phyloP scores from a whole-genome alignment of 2,888 invertebrate genomes.

The Scaptomyza caliginosa region DNA sequence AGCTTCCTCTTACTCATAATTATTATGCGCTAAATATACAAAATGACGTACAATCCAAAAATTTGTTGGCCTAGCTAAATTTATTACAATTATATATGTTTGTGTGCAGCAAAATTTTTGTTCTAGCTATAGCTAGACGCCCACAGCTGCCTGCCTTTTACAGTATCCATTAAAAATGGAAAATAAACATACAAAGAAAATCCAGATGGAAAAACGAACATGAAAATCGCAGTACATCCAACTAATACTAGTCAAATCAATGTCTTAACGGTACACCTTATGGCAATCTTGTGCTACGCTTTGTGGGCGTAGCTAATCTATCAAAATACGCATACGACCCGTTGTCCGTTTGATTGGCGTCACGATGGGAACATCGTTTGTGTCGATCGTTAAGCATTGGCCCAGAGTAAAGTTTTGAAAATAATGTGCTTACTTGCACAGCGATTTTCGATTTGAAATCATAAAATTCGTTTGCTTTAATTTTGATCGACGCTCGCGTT shows the following conservation, averaged over 20 bases:
- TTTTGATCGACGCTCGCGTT: slow-evolving; percentile 47
- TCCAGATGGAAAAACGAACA: slow-evolving; percentile 43
- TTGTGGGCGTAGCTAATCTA: slow-evolving; percentile 62
- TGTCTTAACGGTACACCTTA: slow-evolving; percentile 33
- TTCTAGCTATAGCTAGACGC: slow-evolving; percentile 28
- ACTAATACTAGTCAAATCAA: slow-evolving; percentile 30
- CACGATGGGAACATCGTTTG: slow-evolving; percentile 31
- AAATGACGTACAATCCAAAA: slow-evolving; percentile 70
- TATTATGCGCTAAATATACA: slow-evolving; percentile 63
- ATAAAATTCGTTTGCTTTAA: slow-evolving; percentile 71
- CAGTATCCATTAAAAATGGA: slow-evolving; percentile 72
- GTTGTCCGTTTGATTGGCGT: slow-evolving; percentile 57
- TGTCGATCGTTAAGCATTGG: slow-evolving; percentile 22
- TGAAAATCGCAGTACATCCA: slow-evolving; percentile 13
- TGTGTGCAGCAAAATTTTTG: slow-evolving; percentile 22
- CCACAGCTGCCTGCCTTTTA: slow-evolving; percentile 62
- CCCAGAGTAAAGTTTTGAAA: slow-evolving; percentile 28
- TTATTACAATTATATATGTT: slow-evolving; percentile 69
- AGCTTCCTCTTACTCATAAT: slow-evolving; percentile 9
- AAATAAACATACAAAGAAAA: slow-evolving; percentile 56
- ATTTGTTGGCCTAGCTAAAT: slow-evolving; percentile 55
- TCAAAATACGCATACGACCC: slow-evolving; percentile 61
- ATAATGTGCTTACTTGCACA: slow-evolving; percentile 12
- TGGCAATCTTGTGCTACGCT: slow-evolving; percentile 9
- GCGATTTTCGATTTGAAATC: slow-evolving; percentile 57